Conservation (phyloP, 2,113 vertebrate genomes). For the Pagrus major region DNA sequence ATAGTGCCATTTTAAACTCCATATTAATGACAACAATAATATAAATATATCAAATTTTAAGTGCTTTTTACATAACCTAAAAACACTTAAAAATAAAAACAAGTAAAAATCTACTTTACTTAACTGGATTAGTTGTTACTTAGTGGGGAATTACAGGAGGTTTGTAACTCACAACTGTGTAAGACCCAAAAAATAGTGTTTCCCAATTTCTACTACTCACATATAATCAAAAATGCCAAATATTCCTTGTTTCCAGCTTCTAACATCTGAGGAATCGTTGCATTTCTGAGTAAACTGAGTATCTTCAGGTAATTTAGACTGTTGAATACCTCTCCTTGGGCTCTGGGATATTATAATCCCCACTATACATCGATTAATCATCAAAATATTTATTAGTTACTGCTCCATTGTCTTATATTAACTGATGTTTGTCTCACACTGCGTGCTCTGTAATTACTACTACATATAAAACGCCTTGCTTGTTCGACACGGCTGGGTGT, state of each 20-base stretch:
- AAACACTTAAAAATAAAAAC: too few relatives aligned
- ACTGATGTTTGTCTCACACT: not conserved
- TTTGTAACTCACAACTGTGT: too few relatives aligned
- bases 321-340: too few relatives aligned
- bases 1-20: not conserved
- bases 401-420: not conserved
- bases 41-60: too few relatives aligned
- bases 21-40: too few relatives aligned
- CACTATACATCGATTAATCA: not conserved
- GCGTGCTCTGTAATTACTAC: not conserved
- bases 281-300: not conserved
- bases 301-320: not conserved
- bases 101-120: too few relatives aligned
- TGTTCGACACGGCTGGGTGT: not conserved
- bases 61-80: too few relatives aligned
- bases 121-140: too few relatives aligned
- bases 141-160: too few relatives aligned
- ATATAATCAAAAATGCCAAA: too few relatives aligned
- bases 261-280: not conserved
- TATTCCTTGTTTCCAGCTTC: not conserved
- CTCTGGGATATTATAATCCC: too few relatives aligned
- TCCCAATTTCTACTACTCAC: too few relatives aligned
- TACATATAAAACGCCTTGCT: not conserved
- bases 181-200: not conserved
- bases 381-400: not conserved